Base-by-base conservation (phyloP, 2,888 invertebrate genomes). In the Eupithecia pulchellata region DNA sequence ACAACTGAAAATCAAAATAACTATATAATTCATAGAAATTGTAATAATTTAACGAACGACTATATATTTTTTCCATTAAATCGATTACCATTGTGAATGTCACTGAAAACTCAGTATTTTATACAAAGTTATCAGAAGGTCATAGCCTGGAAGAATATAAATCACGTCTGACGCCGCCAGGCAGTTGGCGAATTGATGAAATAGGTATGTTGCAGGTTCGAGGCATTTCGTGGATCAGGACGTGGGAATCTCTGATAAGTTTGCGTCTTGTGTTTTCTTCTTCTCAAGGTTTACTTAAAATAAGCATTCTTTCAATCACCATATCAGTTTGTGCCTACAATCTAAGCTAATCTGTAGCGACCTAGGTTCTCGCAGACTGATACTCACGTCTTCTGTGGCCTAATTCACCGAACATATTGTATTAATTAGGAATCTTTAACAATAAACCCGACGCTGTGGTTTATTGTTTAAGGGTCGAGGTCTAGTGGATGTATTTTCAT, bases 401-500 rank as follows among this genome's bases (percentile, higher is more conserved):
- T 60, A 11, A 30, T 30, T 60, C 30, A 27, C 30, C 11, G 58
- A 30, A 60, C 20, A 32, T 32, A 60, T 58, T 58, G 20, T 58
- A 58, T 32, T 60, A 60, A 60, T 60, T 60, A 60, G 58, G 32
- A 60, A 30, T n/a, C 58, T 30, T 60, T 32, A 17, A 60, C 20
- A 60, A 30, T n/a, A 60, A 60, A 60, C 32, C 30, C 58, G 32
- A 32, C 29, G 32, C 32, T 60, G 58, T 60, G 58, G 58, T 60
- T 32, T 60, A 60, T 60, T 60, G 58, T 60, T 32, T n/a, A n/a
- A 32, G 34, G 30, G 64, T 47, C 66, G 69, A 39, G 65, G 61
- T 13, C 20, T 29, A 39, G 52, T n/a, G 29, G 20, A 69, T 57
- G 47, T 69, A 60, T 70, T 68, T 73, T 72, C 60, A 61, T 69